Evolutionary conservation across 64 coral and sea anemone genomes (phyloP), one percentile per base, ranked within the genome.

Genomic region (Montipora efflorescens): DNA sequence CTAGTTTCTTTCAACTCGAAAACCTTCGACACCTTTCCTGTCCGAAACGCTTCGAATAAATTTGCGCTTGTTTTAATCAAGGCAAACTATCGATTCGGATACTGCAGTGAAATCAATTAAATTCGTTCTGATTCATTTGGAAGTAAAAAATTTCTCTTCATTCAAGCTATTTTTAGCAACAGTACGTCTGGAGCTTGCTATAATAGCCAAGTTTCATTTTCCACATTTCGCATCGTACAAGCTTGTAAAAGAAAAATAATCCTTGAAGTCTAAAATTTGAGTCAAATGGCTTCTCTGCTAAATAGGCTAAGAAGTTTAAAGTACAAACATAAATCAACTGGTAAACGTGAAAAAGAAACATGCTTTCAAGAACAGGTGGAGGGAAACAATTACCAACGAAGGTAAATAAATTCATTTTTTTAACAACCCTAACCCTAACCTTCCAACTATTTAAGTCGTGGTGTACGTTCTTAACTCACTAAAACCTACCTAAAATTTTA

Each of bases 401-500:
- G 48, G 14, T 83, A 64, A 4, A 21, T 44, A 43, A 64, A 15
- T 55, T 57, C 8, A 77, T 20, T 74, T 75, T 14, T 64, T 16
- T 4, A 64, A 18, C 16, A 73, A 67, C 47, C 28, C 28, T 28
- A 28, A 28, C 28, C 28, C 28, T 28, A 28, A 14, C 47, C 66
- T 69, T 36, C 45, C 62, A 79, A 22, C 4, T 47, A 21, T 28
- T 16, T 76, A 20, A 53, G 19, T 19, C 12, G 77, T 1, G 57
- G 28, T 76, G 68, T 22, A n/a, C 53, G 1, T 74, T 15, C 47
- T 48, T 25, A 55, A 5, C n/a, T 5, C 9, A 19, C 11, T 84
- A 52, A 15, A 51, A 92, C 88, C 90, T 96, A 98, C 97, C 97
- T 75, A 98, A 68, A 62, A 98, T 91, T 96, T 98, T 98, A 1